A percentile compares a stretch with the other conserved stretches of the same genome.
These are phyloP conservation scores for Sphecodes monilicornis DNA, from an alignment of 2,888 invertebrate species.

Conservation along the genomic window DNA sequence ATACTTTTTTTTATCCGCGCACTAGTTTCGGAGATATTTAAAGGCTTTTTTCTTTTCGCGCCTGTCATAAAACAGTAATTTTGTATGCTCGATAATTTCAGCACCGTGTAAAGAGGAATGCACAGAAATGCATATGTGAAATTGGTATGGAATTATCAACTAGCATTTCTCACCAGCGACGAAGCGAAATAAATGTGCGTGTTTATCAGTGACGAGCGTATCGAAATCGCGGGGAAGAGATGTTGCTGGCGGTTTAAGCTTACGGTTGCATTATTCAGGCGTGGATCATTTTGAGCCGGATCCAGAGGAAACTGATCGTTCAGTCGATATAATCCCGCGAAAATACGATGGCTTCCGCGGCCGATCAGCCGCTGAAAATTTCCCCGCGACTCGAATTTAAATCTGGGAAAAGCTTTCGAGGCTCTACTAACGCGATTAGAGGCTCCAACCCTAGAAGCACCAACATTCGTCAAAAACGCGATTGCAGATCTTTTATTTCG, in stretches of 20 bases:
- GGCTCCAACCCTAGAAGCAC: not conserved
- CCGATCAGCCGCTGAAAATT: not conserved
- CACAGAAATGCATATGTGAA: not conserved
- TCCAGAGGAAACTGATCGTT: not conserved
- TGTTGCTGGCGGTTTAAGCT: not conserved
- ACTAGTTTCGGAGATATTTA: too few species aligned
- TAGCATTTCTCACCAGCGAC: not conserved
- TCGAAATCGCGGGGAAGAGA: not conserved
- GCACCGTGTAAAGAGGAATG: not conserved
- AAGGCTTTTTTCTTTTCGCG: too few species aligned
- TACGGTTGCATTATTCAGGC: not conserved
- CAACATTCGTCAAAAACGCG: not conserved
- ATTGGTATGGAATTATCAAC: not conserved
- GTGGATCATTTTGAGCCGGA: not conserved
- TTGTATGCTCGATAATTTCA: not conserved
- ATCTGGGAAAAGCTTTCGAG: not conserved
- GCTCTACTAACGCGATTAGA: not conserved
- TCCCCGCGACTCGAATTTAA: not conserved
- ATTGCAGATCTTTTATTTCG: not conserved
- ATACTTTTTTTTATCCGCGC: too few species aligned
- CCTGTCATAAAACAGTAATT: too few species aligned
- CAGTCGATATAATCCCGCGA: constrained; percentile 2
- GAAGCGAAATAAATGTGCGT: not conserved
- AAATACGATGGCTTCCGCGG: not conserved
- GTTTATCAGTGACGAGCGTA: not conserved